Base-by-base conservation (phyloP, 2,888 invertebrate species). In the Tetragnatha montana region DNA sequence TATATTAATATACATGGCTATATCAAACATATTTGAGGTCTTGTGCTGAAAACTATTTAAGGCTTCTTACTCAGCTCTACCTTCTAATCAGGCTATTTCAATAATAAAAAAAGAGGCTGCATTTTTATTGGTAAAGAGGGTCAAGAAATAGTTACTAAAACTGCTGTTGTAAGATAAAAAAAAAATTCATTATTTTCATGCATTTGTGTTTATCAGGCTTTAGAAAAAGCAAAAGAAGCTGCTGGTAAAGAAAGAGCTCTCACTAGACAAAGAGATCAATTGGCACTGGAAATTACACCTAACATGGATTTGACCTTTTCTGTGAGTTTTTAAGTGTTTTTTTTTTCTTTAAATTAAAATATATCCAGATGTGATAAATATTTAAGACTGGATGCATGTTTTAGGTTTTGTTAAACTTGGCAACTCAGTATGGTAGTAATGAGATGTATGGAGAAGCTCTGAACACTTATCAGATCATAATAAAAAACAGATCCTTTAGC, bases 281-380 rank as follows among this genome's bases (percentile, higher is more conserved):
- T 91, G 47, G 82, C 88, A 8, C 70, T 88, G 69, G 91, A 91
- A 78, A 81, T 87, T 91, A 96, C 96, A 88, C 97, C 98, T 93
- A 99, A 99, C 93, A 95, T 98, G 92, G 99, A 99, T 93, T 95
- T 99, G 50, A 98, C 99, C 0, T 99, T 98, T 94, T 97, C 97
- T 91, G 99, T 98, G 94, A 92, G 93, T 51, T 82, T 76, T 73
- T 14, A 12, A 60, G 0, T 60, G 14, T 60, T 60, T 8, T 12
- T 60, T 60, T n/a, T 73, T 19, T 73, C 19, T 19, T 12, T n/a
- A n/a, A n/a, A n/a, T 19, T 73, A 19, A 19, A 73, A 19, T 10
- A 2, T 60, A 60, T 60, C 4, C 60, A 60, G 6, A 69, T 69
- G 6, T 19, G 17, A 7, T 69, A 6, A n/a, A 69, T 7, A 7